These are phyloP conservation scores for Heliothis peltigera DNA, from an alignment of 2,888 invertebrate species.

Conservation along the genomic window DNA sequence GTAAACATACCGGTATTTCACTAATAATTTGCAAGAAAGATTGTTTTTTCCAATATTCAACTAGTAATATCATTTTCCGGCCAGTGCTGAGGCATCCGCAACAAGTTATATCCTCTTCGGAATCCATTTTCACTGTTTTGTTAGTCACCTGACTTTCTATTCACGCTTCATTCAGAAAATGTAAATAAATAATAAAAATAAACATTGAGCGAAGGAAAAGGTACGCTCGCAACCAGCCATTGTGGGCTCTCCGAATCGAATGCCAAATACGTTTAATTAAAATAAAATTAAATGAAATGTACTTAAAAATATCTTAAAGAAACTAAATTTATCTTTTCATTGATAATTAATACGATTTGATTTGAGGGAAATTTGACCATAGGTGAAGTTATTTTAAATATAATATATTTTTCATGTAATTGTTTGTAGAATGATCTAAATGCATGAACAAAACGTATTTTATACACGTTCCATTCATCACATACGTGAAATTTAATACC, in stretches of 20 bases:
- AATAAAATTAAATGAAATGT: constrained; percentile 1
- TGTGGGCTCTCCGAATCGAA: not conserved
- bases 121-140: constrained; percentile 54
- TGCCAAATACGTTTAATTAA: constrained; percentile 55
- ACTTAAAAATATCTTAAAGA: no score
- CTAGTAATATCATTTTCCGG: constrained; percentile 72
- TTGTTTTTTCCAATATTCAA: constrained; percentile 65
- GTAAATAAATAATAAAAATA: constrained; percentile 40
- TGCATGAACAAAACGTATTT: no score
- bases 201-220: constrained; percentile 45
- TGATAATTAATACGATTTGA: not conserved
- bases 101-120: constrained; percentile 62
- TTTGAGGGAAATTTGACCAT: no score
- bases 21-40: constrained; percentile 75
- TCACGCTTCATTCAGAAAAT: constrained; percentile 53
- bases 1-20: constrained; percentile 72
- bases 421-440: no score
- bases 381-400: no score
- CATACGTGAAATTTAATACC: no score
- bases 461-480: no score
- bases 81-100: constrained; percentile 75
- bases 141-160: not conserved
- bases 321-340: not conserved
- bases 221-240: constrained; percentile 37
- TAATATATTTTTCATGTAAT: no score